Evolutionary conservation across 2,113 vertebrate species (phyloP).

Genomic region (Epinephelus cyanopodus): DNA sequence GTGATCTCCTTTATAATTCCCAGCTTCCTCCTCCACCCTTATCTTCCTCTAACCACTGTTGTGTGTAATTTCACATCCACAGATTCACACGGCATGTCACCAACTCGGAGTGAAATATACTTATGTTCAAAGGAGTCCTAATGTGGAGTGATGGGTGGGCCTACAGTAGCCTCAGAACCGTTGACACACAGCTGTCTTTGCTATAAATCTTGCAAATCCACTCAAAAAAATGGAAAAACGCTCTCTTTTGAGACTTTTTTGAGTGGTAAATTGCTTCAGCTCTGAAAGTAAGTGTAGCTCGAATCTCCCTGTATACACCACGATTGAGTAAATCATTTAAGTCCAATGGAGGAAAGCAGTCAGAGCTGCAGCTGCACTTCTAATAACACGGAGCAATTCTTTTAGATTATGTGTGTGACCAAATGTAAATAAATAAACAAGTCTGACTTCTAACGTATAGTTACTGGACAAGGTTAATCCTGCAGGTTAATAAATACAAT

Average conservation of each 20-base stretch:
- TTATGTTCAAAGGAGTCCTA: slow-evolving; percentile 86
- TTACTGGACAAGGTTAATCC: slow-evolving; percentile 78
- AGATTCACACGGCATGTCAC: slow-evolving; percentile 84
- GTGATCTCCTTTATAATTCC: slow-evolving; percentile 76
- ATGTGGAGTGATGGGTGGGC: slow-evolving; percentile 84
- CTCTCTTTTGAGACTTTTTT: slow-evolving; percentile 69
- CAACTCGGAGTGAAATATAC: slow-evolving; percentile 81
- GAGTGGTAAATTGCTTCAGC: slow-evolving; percentile 76
- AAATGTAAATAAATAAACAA: slow-evolving; percentile 75
- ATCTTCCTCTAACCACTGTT: slow-evolving; percentile 79
- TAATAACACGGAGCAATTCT: slow-evolving; percentile 50
- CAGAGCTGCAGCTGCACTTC: slow-evolving; percentile 39
- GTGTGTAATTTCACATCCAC: slow-evolving; percentile 83
- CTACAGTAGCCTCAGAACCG: slow-evolving; percentile 77
- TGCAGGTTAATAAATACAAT: slow-evolving; percentile 83
- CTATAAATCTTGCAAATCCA: slow-evolving; percentile 86
- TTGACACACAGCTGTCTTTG: slow-evolving; percentile 87
- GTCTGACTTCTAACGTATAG: slow-evolving; percentile 65
- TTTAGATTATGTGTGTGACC: slow-evolving; percentile 58
- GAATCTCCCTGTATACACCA: slow-evolving; percentile 41
- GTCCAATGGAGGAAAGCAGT: slow-evolving; percentile 19
- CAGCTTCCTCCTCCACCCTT: slow-evolving; percentile 67
- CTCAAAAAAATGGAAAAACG: slow-evolving; percentile 41
- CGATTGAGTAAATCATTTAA: slow-evolving; percentile 61
- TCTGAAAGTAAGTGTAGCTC: slow-evolving; percentile 60